Conservation (phyloP, 2,888 invertebrate genomes). For the Myopa tessellatipennis region DNA sequence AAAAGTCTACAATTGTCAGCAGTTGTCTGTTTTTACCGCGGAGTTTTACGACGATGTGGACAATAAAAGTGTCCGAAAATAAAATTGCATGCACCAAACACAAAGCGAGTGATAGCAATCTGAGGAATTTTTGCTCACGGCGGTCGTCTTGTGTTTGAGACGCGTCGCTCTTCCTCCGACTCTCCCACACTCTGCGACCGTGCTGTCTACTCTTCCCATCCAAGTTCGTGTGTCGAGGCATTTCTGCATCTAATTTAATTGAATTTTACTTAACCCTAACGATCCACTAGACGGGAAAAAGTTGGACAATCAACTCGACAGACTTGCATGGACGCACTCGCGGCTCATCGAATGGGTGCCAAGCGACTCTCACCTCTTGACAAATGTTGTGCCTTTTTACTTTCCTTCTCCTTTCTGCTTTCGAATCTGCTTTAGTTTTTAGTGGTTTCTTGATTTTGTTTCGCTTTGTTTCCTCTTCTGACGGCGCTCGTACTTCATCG, state of each 20-base stretch:
- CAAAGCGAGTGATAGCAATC: constrained; percentile 1
- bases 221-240: neutral
- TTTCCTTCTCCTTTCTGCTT: neutral
- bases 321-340: constrained; percentile 37
- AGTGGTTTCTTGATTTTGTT: neutral
- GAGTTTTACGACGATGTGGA: neutral
- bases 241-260: constrained; percentile 24
- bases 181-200: neutral
- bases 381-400: neutral
- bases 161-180: neutral
- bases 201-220: neutral
- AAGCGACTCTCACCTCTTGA: constrained; percentile 38
- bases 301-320: constrained; percentile 5
- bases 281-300: constrained; percentile 24
- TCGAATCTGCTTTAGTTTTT: neutral
- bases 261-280: constrained; percentile 32
- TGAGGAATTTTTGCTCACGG: neutral
- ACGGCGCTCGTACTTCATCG: constrained; percentile 6
- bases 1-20: neutral
- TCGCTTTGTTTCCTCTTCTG: neutral
- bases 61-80: constrained; percentile 15
- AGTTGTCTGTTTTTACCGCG: neutral
- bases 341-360: constrained; percentile 21
- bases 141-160: neutral
- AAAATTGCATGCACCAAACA: neutral